Conservation (phyloP, 2,113 vertebrate species). For the Gracilinanus agilis region DNA sequence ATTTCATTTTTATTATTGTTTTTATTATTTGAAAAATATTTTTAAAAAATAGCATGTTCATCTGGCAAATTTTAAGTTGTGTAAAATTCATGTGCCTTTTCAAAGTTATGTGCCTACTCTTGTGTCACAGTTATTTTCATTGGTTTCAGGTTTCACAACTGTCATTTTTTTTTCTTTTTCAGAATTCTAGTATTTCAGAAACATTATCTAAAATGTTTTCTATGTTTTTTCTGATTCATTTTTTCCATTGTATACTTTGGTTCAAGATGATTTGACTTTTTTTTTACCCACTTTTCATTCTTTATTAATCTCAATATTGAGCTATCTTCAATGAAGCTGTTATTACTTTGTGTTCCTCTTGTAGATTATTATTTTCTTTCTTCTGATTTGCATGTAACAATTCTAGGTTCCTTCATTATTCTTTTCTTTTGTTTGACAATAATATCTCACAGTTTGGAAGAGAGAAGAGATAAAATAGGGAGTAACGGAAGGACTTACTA, state of each 20-base stretch:
- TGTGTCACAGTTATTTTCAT: neutral
- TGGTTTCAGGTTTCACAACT: neutral
- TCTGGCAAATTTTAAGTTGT: neutral
- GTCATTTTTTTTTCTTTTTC: neutral
- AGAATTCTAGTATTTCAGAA: neutral
- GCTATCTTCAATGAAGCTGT: neutral
- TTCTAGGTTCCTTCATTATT: neutral
- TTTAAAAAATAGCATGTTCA: neutral
- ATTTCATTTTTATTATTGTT: neutral
- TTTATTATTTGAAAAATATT: neutral
- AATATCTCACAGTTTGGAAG: too few relatives aligned
- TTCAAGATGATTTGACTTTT: neutral
- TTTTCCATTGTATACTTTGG: neutral
- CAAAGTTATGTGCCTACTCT: neutral
- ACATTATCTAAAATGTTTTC: neutral
- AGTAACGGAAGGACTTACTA: too few relatives aligned
- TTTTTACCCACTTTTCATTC: neutral
- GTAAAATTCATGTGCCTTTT: neutral
- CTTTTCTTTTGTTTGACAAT: too few relatives aligned
- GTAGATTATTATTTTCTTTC: neutral
- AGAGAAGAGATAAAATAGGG: too few relatives aligned
- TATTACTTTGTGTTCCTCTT: neutral
- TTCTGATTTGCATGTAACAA: rapidly evolving
- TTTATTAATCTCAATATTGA: neutral
- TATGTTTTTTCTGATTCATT: neutral